Evolutionary conservation across 2,113 vertebrate genomes (phyloP), one percentile per base, ranked within the genome.

Genomic region (Diadophis punctatus): DNA sequence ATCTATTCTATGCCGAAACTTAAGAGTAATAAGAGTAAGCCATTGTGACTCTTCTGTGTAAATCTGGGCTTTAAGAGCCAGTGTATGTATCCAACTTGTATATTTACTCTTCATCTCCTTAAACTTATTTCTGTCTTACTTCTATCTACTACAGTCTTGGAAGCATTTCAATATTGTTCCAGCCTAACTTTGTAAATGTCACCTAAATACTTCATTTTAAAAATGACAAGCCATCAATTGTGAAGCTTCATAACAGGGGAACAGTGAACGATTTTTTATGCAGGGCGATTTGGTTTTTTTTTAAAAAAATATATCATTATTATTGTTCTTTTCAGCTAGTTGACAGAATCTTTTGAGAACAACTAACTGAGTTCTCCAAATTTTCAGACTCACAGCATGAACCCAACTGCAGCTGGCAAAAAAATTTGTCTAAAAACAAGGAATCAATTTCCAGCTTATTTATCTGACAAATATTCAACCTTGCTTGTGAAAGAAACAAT

Each of bases 241-340:
- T n/a, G 46, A 94, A 93, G 56, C 60, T 92, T 94, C 88, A 91
- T 91, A 94, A 53, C 88, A 27, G 27, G 87, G 88, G 90, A 95
- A 94, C 90, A 93, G 48, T 68, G 49, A 87, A 27, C n/a, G 52
- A 48, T 93, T 92, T 94, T 93, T 95, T 94, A 92, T 89, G 8
- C 48, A 89, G 60, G 34, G 25, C 89, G 27, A 92, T 27, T 93
- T 25, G 12, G 43, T 2, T 23, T 48, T 48, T n/a, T 23, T 52
- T 52, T 3, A 3, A 14, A 8, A 3, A 58, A 25, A 25, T 9
- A 9, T 56, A 56, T 56, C 30, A 60, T 63, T 63, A 2, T n/a
- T 30, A 0, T 85, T 74, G 87, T 84, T 92, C 87, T 80, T 68
- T 80, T 89, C 87, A 90, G 30, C 63, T 88, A 46, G 14, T 56